A percentile compares a stretch with the other conserved stretches of the same genome.
phyloP scores from a whole-genome alignment of 2,888 invertebrate species.

The Chromoteleia sp. region DNA sequence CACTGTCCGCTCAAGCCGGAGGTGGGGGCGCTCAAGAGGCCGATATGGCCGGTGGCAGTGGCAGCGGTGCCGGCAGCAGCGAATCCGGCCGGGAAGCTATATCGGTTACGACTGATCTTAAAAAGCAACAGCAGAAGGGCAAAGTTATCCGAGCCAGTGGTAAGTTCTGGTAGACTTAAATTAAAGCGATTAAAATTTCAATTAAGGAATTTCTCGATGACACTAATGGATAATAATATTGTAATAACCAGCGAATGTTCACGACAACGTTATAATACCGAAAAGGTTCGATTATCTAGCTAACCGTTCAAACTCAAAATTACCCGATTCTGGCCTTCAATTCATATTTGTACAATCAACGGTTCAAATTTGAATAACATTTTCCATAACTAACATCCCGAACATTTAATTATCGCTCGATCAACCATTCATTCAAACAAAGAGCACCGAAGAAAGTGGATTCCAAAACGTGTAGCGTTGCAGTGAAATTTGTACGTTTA shows the following conservation, averaged over 20 bases:
- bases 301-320: not conserved
- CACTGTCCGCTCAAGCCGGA: constrained; percentile 91
- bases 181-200: constrained; percentile 56
- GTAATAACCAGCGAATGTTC: constrained; percentile 53
- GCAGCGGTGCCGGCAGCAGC: constrained; percentile 87
- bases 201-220: constrained; percentile 49
- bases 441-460: constrained; percentile 3
- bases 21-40: constrained; percentile 88
- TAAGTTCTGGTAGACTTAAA: constrained; percentile 88
- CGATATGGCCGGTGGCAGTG: constrained; percentile 92
- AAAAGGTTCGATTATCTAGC: constrained; percentile 11
- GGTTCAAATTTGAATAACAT: not conserved
- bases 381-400: not conserved
- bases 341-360: constrained; percentile 11
- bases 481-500: too few species aligned
- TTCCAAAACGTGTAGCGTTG: not conserved
- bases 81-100: constrained; percentile 86
- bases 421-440: not conserved
- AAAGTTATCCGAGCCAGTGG: constrained; percentile 89
- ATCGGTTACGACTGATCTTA: constrained; percentile 82
- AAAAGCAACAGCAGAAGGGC: constrained; percentile 87
- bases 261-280: constrained; percentile 37
- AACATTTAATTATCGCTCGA: constrained; percentile 2
- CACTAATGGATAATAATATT: constrained; percentile 44
- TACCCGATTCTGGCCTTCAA: not conserved